Evolutionary conservation across 1,140 invertebrate species (phyloP).

Genomic region (Trichomalopsis sarcophagae): DNA sequence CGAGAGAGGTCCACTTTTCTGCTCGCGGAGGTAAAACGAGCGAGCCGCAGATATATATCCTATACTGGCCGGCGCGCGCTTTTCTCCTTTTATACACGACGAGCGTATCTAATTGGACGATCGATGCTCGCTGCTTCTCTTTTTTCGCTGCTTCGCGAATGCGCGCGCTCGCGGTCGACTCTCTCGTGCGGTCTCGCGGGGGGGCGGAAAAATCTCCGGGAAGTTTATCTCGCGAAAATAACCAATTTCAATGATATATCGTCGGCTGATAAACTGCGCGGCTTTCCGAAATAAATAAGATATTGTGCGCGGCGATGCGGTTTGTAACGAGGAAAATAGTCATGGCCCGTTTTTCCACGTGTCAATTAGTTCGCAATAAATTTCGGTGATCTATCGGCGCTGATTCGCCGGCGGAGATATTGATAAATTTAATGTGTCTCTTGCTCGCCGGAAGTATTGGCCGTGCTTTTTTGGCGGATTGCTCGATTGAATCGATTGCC

Average conservation of each 20-base stretch:
- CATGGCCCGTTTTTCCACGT: background rate
- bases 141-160: conserved; percentile 21
- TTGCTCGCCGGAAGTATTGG: background rate
- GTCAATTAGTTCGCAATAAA: conserved; percentile 40
- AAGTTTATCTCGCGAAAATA: conserved; percentile 51
- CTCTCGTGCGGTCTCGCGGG: background rate
- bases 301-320: conserved; percentile 5
- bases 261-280: conserved; percentile 26
- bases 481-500: too few species aligned
- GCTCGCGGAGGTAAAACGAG: background rate
- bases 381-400: conserved; percentile 17
- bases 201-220: conserved; percentile 25
- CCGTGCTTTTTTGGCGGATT: too few species aligned
- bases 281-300: conserved; percentile 40
- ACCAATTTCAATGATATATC: conserved; percentile 56
- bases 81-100: conserved; percentile 25
- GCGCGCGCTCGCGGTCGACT: too few species aligned
- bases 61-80: conserved; percentile 4
- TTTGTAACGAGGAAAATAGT: conserved; percentile 28
- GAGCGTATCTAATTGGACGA: conserved; percentile 52
- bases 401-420: background rate
- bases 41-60: conserved; percentile 14
- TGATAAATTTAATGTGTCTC: conserved; percentile 1
- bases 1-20: background rate
- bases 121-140: conserved; percentile 44